These are phyloP conservation scores for Alfaro cultratus DNA, from an alignment of 2,797 vertebrate genomes.

Conservation along the genomic window DNA sequence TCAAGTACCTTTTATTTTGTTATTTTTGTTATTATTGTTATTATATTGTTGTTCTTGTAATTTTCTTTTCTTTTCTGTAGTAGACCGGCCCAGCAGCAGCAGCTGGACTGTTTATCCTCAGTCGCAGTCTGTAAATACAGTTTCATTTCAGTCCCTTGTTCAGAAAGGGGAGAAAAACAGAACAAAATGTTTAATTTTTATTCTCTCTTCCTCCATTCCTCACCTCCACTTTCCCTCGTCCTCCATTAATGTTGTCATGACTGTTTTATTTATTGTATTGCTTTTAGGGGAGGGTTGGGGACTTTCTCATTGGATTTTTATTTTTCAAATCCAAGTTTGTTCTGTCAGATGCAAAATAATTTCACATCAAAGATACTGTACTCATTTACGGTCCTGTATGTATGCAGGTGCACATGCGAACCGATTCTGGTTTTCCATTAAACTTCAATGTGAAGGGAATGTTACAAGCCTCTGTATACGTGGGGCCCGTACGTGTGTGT, in stretches of 20 bases:
- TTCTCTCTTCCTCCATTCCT: constrained; percentile 77
- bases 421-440: constrained; percentile 64
- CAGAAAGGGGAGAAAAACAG: constrained; percentile 67
- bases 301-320: constrained; percentile 31
- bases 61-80: constrained; percentile 75
- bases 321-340: constrained; percentile 47
- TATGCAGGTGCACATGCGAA: constrained; percentile 61
- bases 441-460: constrained; percentile 79
- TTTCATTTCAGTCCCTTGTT: constrained; percentile 80
- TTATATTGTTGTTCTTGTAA: constrained; percentile 83
- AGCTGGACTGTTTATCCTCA: constrained; percentile 76
- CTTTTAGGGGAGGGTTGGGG: constrained; percentile 30
- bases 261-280: constrained; percentile 82
- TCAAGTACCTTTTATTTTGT: constrained; percentile 85
- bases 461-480: constrained; percentile 71
- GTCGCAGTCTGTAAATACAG: constrained; percentile 83
- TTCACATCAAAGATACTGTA: constrained; percentile 80
- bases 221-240: constrained; percentile 58
- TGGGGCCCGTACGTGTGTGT: constrained; percentile 42
- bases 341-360: constrained; percentile 66
- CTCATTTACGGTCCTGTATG: constrained; percentile 58
- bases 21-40: constrained; percentile 72
- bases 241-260: constrained; percentile 68
- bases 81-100: constrained; percentile 78
- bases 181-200: constrained; percentile 80